Percentiles rank a stretch among this genome's conserved stretches.
Evolutionary conservation across 2,888 invertebrate species (phyloP).

Genomic region (Hemaris fuciformis): DNA sequence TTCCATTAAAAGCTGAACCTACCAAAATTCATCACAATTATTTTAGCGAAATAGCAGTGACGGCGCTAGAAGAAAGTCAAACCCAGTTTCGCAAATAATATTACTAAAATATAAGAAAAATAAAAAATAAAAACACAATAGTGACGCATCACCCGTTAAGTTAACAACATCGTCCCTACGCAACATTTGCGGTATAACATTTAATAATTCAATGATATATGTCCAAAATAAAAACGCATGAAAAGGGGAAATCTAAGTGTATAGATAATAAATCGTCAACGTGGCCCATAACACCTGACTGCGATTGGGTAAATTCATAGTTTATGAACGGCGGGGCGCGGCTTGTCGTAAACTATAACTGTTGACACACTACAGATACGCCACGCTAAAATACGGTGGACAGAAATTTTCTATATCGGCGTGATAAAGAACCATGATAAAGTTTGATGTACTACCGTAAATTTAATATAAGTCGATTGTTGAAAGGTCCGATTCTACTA

Average conservation of each 20-base stretch:
- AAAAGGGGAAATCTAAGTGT: constrained; percentile 43
- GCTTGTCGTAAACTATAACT: constrained; percentile 54
- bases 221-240: constrained; percentile 48
- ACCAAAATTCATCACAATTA: too few relatives aligned
- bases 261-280: constrained; percentile 67
- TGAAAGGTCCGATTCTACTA: not conserved
- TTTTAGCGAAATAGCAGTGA: too few relatives aligned
- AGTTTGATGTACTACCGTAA: too few relatives aligned
- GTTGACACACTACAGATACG: constrained; percentile 7
- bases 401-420: not conserved
- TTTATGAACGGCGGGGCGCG: constrained; percentile 59
- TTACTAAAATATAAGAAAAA: too few relatives aligned
- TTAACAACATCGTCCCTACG: constrained; percentile 3
- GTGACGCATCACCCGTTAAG: not conserved
- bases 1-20: too few relatives aligned
- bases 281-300: constrained; percentile 72
- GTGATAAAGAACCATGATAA: too few relatives aligned
- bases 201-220: constrained; percentile 64
- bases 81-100: too few relatives aligned
- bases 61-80: too few relatives aligned
- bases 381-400: not conserved
- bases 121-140: not conserved
- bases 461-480: too few relatives aligned
- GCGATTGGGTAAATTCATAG: constrained; percentile 72
- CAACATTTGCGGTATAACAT: constrained; percentile 8